Conservation (phyloP, 2,797 vertebrate species). For the Sebastes nivosus region DNA sequence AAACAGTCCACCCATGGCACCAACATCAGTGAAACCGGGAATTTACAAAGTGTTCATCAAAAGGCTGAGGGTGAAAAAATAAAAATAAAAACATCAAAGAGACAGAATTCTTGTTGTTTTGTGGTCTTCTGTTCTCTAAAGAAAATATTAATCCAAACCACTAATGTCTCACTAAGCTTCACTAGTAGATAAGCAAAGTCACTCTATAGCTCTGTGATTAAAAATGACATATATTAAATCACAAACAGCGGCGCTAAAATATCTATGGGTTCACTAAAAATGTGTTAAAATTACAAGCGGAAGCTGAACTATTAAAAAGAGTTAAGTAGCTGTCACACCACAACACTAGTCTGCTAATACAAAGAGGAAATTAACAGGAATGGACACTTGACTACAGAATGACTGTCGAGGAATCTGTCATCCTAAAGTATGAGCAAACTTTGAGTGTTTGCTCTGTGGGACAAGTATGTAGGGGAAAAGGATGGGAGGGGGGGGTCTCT, state of each 20-base stretch:
- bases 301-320: slow-evolving; percentile 76
- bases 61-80: slow-evolving; percentile 59
- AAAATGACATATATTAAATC: slow-evolving; percentile 73
- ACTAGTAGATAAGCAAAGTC: slow-evolving; percentile 74
- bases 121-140: slow-evolving; percentile 72
- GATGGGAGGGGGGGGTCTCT: slow-evolving; percentile 49
- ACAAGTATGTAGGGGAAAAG: slow-evolving; percentile 45
- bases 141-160: slow-evolving; percentile 68
- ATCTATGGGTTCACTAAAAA: slow-evolving; percentile 70
- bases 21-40: slow-evolving; percentile 71
- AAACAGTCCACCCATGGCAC: slow-evolving; percentile 74
- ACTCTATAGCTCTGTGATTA: slow-evolving; percentile 76
- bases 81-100: slow-evolving; percentile 54
- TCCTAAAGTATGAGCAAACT: slow-evolving; percentile 71
- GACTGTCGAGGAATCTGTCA: slow-evolving; percentile 69
- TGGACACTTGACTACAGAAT: slow-evolving; percentile 75
- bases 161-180: slow-evolving; percentile 68
- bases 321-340: slow-evolving; percentile 79
- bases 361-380: slow-evolving; percentile 73
- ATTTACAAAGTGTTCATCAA: slow-evolving; percentile 64
- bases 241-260: slow-evolving; percentile 72
- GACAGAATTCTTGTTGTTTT: slow-evolving; percentile 62
- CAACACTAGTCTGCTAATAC: slow-evolving; percentile 79
- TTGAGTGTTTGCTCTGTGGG: slow-evolving; percentile 63
- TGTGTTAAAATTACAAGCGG: slow-evolving; percentile 77